phyloP scores from a whole-genome alignment of 2,888 invertebrate species.

The Prosapia bicincta region DNA sequence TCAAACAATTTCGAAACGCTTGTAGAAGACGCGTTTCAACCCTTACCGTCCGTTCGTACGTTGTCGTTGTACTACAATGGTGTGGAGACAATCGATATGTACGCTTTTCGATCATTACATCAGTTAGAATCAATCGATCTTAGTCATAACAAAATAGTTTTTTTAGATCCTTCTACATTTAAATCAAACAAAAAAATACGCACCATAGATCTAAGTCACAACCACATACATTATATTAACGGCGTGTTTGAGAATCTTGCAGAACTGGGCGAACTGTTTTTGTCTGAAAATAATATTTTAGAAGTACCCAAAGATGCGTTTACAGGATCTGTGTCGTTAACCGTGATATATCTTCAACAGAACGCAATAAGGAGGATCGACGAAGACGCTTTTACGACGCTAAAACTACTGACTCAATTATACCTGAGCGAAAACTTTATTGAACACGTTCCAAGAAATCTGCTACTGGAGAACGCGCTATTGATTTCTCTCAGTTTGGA shows the following conservation, averaged over 20 bases:
- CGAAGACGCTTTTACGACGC: slow-evolving; percentile 69
- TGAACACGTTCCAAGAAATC: slow-evolving; percentile 68
- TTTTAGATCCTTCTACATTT: slow-evolving; percentile 70
- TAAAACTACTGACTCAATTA: slow-evolving; percentile 74
- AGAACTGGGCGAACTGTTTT: slow-evolving; percentile 75
- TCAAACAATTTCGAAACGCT: slow-evolving; percentile 79
- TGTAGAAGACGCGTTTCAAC: slow-evolving; percentile 71
- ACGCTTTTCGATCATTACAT: slow-evolving; percentile 69
- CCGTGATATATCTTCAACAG: slow-evolving; percentile 80
- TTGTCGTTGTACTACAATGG: slow-evolving; percentile 82
- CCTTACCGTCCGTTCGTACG: slow-evolving; percentile 74
- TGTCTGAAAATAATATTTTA: slow-evolving; percentile 85
- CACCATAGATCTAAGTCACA: slow-evolving; percentile 83
- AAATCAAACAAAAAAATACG: slow-evolving; percentile 70
- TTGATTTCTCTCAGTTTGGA: slow-evolving; percentile 81
- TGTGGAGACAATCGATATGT: slow-evolving; percentile 70
- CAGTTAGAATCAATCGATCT: slow-evolving; percentile 80
- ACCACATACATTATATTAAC: slow-evolving; percentile 81
- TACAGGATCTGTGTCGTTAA: slow-evolving; percentile 68
- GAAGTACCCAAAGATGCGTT: slow-evolving; percentile 80
- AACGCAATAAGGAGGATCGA: slow-evolving; percentile 79
- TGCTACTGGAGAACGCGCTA: slow-evolving; percentile 71
- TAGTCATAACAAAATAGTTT: slow-evolving; percentile 82
- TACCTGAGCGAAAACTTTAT: slow-evolving; percentile 86
- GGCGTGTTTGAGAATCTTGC: slow-evolving; percentile 79